A percentile compares a stretch with the other conserved stretches of the same genome.
Conservation (phyloP, 1,140 invertebrate genomes). For the Trinorchestia longiramus region DNA sequence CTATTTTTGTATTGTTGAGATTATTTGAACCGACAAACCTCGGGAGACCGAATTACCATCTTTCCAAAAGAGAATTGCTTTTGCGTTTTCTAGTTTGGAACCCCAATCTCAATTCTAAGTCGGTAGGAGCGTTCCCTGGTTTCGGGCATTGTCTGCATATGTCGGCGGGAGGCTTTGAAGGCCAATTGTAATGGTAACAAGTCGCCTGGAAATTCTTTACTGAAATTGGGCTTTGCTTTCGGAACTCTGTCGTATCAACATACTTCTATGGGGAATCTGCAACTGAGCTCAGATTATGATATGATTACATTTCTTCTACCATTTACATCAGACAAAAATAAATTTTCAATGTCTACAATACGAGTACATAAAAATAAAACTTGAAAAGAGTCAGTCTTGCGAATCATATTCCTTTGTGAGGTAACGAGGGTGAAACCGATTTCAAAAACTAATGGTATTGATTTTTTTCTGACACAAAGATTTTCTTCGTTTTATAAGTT, state of each 20-base stretch:
- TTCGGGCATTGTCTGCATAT: background rate
- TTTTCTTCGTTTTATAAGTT: no score
- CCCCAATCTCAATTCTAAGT: constrained; percentile 7
- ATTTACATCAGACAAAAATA: no score
- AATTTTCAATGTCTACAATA: no score
- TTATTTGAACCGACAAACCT: constrained; percentile 2
- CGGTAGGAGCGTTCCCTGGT: background rate
- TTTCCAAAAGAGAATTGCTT: constrained; percentile 11
- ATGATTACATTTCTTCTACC: background rate
- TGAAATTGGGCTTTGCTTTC: background rate
- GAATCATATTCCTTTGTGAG: no score
- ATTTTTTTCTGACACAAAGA: no score
- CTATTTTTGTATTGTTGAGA: constrained; percentile 5
- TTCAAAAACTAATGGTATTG: no score
- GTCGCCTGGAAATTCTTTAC: background rate
- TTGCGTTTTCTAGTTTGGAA: background rate
- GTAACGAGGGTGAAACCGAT: no score
- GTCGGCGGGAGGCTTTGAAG: background rate
- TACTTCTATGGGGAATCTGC: background rate
- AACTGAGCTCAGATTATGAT: background rate
- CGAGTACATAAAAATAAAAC: no score
- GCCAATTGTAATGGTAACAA: constrained; percentile 8
- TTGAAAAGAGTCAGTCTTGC: no score
- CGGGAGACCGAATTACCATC: background rate
- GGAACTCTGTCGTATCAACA: background rate